A percentile compares a stretch with the other conserved stretches of the same genome.
Evolutionary conservation across 1,140 invertebrate species (phyloP).

Genomic region (Diuraphis noxia): DNA sequence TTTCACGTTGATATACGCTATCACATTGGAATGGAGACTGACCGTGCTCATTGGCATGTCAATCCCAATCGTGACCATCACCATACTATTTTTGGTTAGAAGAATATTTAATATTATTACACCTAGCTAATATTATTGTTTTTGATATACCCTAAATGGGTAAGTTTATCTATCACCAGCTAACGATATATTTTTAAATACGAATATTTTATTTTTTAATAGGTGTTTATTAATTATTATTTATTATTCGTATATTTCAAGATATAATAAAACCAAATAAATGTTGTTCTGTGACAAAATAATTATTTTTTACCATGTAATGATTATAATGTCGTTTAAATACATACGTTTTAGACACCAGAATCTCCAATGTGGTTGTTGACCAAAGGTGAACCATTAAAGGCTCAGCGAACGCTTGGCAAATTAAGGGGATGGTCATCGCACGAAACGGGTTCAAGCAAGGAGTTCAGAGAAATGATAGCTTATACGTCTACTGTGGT

Average conservation of each 20-base stretch:
- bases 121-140: neutral
- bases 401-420: constrained; percentile 61
- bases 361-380: constrained; percentile 70
- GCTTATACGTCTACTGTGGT: constrained; percentile 26
- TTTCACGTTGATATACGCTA: neutral
- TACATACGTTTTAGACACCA: constrained; percentile 60
- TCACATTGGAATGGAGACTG: constrained; percentile 49
- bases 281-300: neutral
- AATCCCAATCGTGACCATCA: constrained; percentile 53
- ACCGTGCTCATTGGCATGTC: constrained; percentile 50
- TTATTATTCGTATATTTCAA: neutral
- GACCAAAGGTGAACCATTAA: constrained; percentile 61
- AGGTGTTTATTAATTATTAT: too few species aligned
- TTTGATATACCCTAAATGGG: neutral
- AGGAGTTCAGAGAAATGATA: constrained; percentile 59
- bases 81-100: constrained; percentile 46
- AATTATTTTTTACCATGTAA: neutral
- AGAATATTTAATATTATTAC: neutral
- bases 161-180: neutral
- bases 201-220: too few species aligned
- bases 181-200: neutral
- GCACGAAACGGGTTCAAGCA: constrained; percentile 60
- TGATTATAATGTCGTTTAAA: neutral
- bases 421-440: constrained; percentile 62
- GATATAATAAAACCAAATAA: neutral